Evolutionary conservation across 2,113 vertebrate species (phyloP).

Genomic region (Phoenicopterus ruber): DNA sequence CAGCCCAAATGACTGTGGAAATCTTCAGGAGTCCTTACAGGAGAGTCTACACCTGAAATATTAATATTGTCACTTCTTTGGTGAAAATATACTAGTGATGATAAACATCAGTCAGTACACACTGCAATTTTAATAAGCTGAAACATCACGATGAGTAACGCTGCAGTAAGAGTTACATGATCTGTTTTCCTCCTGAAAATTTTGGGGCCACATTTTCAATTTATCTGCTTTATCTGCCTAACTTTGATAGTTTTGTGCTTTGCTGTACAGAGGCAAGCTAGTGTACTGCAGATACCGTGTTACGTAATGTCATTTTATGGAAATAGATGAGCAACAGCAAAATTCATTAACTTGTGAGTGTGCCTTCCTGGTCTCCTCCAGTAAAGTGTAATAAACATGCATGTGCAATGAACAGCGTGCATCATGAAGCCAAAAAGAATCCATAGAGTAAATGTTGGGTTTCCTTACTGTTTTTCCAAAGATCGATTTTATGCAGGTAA

Average conservation of each 20-base stretch:
- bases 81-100: neutral
- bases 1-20: neutral
- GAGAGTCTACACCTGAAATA: neutral
- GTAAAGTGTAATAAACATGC: neutral
- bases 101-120: neutral
- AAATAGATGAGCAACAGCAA: neutral
- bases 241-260: neutral
- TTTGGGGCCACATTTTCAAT: neutral
- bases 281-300: neutral
- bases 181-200: neutral
- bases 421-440: neutral
- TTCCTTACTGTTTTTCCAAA: neutral
- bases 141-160: neutral
- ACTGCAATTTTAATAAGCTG: neutral
- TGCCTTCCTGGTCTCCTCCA: neutral
- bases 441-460: neutral
- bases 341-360: neutral
- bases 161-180: neutral
- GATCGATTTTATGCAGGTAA: neutral
- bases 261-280: neutral
- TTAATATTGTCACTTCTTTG: neutral
- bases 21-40: neutral
- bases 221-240: neutral
- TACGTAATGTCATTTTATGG: neutral
- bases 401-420: neutral